A percentile compares a stretch with the other conserved stretches of the same genome.
phyloP scores from a whole-genome alignment of 2,797 vertebrate species.

The Hippopotamyrus pictus region DNA sequence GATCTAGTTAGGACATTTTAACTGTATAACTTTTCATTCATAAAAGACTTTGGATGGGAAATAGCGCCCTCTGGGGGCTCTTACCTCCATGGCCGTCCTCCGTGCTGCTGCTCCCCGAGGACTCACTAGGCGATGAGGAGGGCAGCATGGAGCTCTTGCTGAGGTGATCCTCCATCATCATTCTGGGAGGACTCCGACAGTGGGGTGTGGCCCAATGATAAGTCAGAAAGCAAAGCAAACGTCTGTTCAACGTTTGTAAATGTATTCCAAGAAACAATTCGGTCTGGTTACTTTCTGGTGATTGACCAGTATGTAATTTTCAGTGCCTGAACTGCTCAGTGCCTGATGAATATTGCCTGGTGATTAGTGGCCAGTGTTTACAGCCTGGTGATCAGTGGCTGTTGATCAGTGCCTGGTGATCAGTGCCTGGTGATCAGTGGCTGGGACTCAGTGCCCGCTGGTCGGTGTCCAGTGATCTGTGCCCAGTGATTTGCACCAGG shows the following conservation, averaged over 20 bases:
- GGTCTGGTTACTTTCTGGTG: not conserved
- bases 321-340: not conserved
- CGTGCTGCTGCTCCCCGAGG: conserved; percentile 51
- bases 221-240: not conserved
- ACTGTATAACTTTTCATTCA: not conserved
- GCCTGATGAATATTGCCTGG: not conserved
- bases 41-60: not conserved
- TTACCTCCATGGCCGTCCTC: conserved; percentile 72
- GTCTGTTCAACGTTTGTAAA: conserved; percentile 11
- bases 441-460: not conserved
- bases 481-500: not conserved
- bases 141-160: conserved; percentile 56
- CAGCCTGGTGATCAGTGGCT: not conserved
- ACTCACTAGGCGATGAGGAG: conserved; percentile 56
- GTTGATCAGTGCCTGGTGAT: not conserved
- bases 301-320: not conserved
- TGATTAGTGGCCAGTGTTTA: not conserved
- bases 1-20: not conserved
- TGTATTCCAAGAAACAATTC: not conserved
- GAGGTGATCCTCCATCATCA: conserved; percentile 59
- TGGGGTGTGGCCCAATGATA: not conserved
- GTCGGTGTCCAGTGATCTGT: not conserved
- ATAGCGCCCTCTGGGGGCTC: conserved; percentile 20
- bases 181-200: not conserved
- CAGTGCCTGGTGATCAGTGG: not conserved